Percentiles rank a stretch among this genome's conserved stretches.
Conservation (phyloP, 37 sponge, comb jelly and placozoan species). For the Theonella swinhoei region DNA sequence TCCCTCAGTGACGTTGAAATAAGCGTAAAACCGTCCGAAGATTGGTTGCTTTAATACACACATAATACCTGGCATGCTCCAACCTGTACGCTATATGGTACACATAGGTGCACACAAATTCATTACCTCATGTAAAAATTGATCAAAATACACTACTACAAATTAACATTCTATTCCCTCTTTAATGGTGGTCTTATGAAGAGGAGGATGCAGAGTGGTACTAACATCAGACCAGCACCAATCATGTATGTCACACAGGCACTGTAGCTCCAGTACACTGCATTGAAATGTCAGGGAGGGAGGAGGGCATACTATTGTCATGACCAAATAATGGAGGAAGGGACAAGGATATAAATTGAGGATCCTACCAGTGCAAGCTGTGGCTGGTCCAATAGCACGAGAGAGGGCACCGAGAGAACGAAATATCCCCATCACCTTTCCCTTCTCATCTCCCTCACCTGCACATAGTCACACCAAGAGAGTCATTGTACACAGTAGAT, state of each 20-base stretch:
- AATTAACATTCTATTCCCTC: too few species aligned
- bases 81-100: too few species aligned
- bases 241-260: slow-evolving; percentile 76
- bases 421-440: slow-evolving; percentile 89
- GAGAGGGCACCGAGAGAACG: slow-evolving; percentile 91
- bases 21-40: too few species aligned
- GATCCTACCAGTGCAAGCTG: slow-evolving; percentile 72
- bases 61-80: too few species aligned
- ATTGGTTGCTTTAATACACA: too few species aligned
- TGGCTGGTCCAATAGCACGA: slow-evolving; percentile 83
- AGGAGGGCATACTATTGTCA: background rate
- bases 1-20: too few species aligned
- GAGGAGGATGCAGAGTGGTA: slow-evolving; percentile 55
- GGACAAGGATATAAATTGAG: background rate
- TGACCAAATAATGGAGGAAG: background rate
- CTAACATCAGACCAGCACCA: slow-evolving; percentile 60
- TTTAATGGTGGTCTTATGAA: background rate
- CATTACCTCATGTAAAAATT: too few species aligned
- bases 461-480: background rate
- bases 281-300: background rate
- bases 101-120: too few species aligned
- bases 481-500: background rate
- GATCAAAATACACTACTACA: too few species aligned
- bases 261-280: slow-evolving; percentile 87
- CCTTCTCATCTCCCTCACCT: slow-evolving; percentile 88